Conservation (phyloP, 2,113 vertebrate species). For the Struthio camelus region DNA sequence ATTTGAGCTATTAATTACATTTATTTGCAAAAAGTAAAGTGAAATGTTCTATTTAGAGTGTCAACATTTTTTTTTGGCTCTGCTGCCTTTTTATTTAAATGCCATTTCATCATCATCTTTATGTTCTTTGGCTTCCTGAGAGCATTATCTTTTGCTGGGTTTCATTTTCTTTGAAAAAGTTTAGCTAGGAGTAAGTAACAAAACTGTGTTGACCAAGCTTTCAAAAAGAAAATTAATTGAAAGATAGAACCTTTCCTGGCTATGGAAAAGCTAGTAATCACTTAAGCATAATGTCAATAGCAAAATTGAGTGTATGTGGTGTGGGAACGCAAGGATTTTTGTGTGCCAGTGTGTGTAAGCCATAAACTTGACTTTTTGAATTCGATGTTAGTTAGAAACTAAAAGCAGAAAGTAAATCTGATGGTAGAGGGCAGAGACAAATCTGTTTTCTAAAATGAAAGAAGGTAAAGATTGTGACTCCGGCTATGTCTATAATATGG, state of each 20-base stretch:
- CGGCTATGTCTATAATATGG: not conserved
- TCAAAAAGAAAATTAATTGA: not conserved
- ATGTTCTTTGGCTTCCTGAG: not conserved
- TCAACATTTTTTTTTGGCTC: not conserved
- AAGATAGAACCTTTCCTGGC: not conserved
- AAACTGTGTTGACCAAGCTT: not conserved
- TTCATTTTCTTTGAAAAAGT: not conserved
- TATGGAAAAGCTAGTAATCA: not conserved
- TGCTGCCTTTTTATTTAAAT: not conserved
- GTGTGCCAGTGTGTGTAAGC: not conserved
- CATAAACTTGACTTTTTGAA: not conserved
- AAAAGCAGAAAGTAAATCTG: not conserved
- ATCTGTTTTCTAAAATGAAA: not conserved
- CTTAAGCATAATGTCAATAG: not conserved
- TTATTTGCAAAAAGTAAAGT: not conserved
- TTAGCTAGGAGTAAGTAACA: not conserved
- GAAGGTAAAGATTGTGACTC: not conserved
- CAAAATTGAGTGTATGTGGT: not conserved
- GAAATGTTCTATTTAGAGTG: not conserved
- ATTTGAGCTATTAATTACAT: not conserved
- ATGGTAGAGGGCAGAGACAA: not conserved
- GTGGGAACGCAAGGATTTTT: not conserved
- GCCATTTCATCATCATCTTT: not conserved
- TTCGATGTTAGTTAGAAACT: not conserved
- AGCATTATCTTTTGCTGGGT: not conserved